Base-by-base conservation (phyloP, 2,888 invertebrate species). In the Strigamia crassipes region DNA sequence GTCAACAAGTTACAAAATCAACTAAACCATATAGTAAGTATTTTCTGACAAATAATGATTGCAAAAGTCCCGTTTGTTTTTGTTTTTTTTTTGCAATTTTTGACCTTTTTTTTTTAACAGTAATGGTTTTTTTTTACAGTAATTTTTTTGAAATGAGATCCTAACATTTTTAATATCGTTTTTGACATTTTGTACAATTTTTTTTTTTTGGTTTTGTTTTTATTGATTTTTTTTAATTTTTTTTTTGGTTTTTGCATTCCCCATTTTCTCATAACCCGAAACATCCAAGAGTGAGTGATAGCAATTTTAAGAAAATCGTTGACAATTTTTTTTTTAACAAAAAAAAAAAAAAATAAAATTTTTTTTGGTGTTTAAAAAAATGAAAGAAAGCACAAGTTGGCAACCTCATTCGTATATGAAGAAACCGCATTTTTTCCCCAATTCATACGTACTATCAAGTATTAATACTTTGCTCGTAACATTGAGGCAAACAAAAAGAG, bases 401-500 rank as follows among this genome's bases (percentile, higher is more conserved):
- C 56, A 56, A 56, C 56, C 56, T 56, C 21, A 56, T 18, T 27
- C 27, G 27, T 27, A 56, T n/a, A 56, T 8, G 21, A 56, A 56
- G 56, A 56, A 56, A 56, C 9, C 15, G n/a, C n/a, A n/a, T 56
- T 56, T 56, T 56, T 56, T 56, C n/a, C 12, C 9, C 18, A n/a
- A 56, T n/a, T n/a, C 56, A 56, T 56, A 56, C 56, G 56, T 56
- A 79, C 27, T 82, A 41, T 42, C 9, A 80, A 73, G 81, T 13
- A 46, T 42, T 42, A 27, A 27, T 42, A 13, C 42, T 12, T 18
- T 46, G 18, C 81, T 80, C 78, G 77, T 66, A 79, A 56, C 80
- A 79, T 84, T 84, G 15, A 84, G 90, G 91, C 91, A 89, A 91
- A 92, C 89, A 91, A 92, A 9, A 90, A 91, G 92, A 88, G 92